These are phyloP conservation scores for Macaca fascicularis DNA, from an alignment of 2,113 vertebrate species.

Conservation along the genomic window T2T-MFA8v1.1 NC_088378.1:85261501-85262000, in stretches of 20 bases:
- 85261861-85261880: background rate
- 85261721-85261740: background rate
- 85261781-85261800: background rate
- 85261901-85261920: constrained; percentile 46
- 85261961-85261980: constrained; percentile 52
- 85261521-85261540: background rate
- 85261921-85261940: constrained; percentile 55
- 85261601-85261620: background rate
- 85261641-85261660: background rate
- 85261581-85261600: background rate
- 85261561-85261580: background rate
- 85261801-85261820: background rate
- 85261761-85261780: background rate
- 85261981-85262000: constrained; percentile 64
- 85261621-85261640: background rate
- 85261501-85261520: background rate
- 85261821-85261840: background rate
- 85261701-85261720: background rate
- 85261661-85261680: background rate
- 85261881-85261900: constrained; percentile 37
- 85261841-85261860: background rate
- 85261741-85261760: background rate
- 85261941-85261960: constrained; percentile 52
- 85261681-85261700: background rate
- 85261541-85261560: background rate